These are phyloP conservation scores for Pterois miles DNA, from an alignment of 2,797 vertebrate genomes.

Conservation along the genomic window DNA sequence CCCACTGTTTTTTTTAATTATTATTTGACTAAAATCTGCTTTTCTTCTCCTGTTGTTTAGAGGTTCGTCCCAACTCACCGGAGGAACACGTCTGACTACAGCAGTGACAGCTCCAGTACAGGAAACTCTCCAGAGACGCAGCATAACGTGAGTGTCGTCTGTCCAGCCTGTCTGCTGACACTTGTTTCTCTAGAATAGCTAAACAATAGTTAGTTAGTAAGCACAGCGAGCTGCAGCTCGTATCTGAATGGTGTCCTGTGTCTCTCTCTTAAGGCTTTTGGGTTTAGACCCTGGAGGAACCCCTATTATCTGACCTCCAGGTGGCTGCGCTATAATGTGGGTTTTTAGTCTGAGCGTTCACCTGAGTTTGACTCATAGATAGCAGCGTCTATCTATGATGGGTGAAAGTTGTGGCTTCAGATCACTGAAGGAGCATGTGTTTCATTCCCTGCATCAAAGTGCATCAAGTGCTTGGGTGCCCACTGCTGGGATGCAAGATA, in stretches of 20 bases:
- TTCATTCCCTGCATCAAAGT: conserved; percentile 11
- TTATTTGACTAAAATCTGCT: background rate
- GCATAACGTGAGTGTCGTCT: conserved; percentile 76
- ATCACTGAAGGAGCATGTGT: background rate
- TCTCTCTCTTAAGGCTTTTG: conserved; percentile 73
- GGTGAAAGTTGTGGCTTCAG: conserved; percentile 38
- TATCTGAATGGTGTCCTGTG: conserved; percentile 50
- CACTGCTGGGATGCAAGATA: background rate
- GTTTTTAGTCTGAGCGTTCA: conserved; percentile 55
- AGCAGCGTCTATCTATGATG: conserved; percentile 67
- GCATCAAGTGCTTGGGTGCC: background rate
- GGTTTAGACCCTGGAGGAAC: conserved; percentile 73
- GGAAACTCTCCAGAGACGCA: conserved; percentile 80
- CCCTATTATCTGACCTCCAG: conserved; percentile 81
- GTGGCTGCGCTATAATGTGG: conserved; percentile 80
- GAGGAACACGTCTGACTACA: conserved; percentile 80
- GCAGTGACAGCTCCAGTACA: conserved; percentile 78
- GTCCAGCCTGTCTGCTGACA: background rate
- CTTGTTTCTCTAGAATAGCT: conserved; percentile 3
- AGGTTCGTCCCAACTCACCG: conserved; percentile 70
- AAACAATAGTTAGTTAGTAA: background rate
- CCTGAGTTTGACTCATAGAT: conserved; percentile 66
- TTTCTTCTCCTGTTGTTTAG: conserved; percentile 26
- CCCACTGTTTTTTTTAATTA: no score
- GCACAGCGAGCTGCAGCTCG: background rate